These are phyloP conservation scores for Bolinopsis microptera DNA, from an alignment of 37 sponge, comb jelly and placozoan species.

Conservation along the genomic window DNA sequence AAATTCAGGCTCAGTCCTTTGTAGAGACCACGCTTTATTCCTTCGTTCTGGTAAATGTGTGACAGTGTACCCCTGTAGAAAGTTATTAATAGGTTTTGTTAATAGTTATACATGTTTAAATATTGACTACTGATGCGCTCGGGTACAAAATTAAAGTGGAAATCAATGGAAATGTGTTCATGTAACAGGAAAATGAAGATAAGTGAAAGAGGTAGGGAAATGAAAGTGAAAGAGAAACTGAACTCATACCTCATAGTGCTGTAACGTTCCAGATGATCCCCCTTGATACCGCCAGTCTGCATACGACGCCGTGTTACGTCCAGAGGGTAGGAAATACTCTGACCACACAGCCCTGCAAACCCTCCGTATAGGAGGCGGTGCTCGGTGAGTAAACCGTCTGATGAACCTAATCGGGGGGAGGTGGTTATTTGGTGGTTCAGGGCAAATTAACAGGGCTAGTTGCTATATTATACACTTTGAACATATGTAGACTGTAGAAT, in stretches of 20 bases:
- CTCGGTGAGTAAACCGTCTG: background rate
- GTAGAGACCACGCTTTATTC: slow-evolving; percentile 18
- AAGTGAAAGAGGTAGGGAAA: too few relatives aligned
- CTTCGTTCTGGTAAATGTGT: background rate
- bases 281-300: slow-evolving; percentile 34
- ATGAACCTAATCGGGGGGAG: background rate
- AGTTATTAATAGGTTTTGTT: background rate
- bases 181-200: too few relatives aligned
- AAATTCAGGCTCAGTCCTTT: slow-evolving; percentile 40
- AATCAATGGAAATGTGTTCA: too few relatives aligned
- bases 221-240: too few relatives aligned
- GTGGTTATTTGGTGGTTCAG: background rate
- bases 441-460: too few relatives aligned
- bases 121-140: too few relatives aligned
- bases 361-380: slow-evolving; percentile 11
- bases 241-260: slow-evolving; percentile 3
- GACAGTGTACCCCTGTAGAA: background rate
- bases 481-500: too few relatives aligned
- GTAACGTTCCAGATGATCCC: slow-evolving; percentile 29
- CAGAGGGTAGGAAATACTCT: slow-evolving; percentile 16
- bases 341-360: slow-evolving; percentile 16
- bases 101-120: too few relatives aligned
- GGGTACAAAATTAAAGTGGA: too few relatives aligned
- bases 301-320: slow-evolving; percentile 9
- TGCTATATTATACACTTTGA: too few relatives aligned